Base-by-base conservation (phyloP, 2,888 invertebrate species). In the Argynnis bischoffii region DNA sequence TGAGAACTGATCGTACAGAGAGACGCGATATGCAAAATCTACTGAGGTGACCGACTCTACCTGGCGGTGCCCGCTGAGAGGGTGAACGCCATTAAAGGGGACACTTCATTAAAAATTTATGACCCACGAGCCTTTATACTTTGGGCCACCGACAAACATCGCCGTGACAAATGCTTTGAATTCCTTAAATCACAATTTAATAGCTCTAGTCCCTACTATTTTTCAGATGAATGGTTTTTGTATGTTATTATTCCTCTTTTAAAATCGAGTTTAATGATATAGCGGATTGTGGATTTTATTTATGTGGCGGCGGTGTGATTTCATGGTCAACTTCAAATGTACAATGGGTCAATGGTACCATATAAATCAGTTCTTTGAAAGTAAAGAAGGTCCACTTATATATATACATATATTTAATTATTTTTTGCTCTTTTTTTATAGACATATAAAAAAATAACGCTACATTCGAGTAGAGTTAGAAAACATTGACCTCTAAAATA, bases 31-130 rank as follows among this genome's bases (percentile, higher is more conserved):
- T 50, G 60, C 26, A 55, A 50, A 41, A 41, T 55, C 35, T 59
- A 35, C 46, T 35, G 59, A 21, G 53, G 55, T 51, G 21, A 6
- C 53, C 56, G 14, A 14, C 50, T 46, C 51, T 76, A 75, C 77
- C 76, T 75, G 79, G 65, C 72, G 66, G 53, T 57, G 72, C 82
- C 81, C 75, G 83, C 83, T 74, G 83, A 31, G 80, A 76, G 74
- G 79, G 72, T 54, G 48, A 56, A 74, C 67, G 73, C 73, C 74
- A 76, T 77, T 76, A 78, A 79, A 70, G 79, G 73, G 73, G 81
- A 74, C 83, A 84, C 82, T 87, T 84, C 84, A 84, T 89, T 86
- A 86, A 79, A 72, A 77, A 84, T 87, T 88, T 85, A 86, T 79
- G 82, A 74, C 60, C 2, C 35, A 41, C 63, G 69, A 66, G 72